These are phyloP conservation scores for Tupaia tana DNA, from an alignment of 2,113 vertebrate genomes.

Conservation along the genomic window DNA sequence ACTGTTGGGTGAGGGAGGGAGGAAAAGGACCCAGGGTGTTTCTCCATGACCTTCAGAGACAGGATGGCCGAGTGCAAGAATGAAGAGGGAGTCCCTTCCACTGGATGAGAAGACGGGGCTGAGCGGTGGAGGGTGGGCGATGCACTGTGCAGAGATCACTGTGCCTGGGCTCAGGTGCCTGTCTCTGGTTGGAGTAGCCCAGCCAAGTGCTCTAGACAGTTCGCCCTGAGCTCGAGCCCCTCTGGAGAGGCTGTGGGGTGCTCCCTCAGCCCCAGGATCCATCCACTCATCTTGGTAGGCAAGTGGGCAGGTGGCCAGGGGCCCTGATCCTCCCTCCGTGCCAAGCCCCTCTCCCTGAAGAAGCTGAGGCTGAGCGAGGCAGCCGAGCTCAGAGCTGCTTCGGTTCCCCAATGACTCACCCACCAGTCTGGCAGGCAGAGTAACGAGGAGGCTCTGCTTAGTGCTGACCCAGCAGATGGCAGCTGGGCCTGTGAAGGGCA, in stretches of 20 bases:
- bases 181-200: background rate
- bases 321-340: background rate
- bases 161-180: background rate
- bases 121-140: background rate
- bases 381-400: constrained; percentile 61
- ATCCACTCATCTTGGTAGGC: background rate
- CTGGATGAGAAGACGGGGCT: background rate
- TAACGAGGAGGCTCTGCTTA: constrained; percentile 80
- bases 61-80: background rate
- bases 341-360: background rate
- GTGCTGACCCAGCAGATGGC: constrained; percentile 77
- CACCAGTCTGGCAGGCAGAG: constrained; percentile 79
- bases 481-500: constrained; percentile 72
- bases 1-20: background rate
- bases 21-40: background rate
- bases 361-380: constrained; percentile 4
- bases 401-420: constrained; percentile 79
- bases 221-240: background rate
- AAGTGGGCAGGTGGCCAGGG: background rate
- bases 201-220: background rate
- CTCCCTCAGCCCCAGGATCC: background rate
- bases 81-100: background rate
- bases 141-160: background rate
- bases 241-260: background rate
- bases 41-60: background rate